Conservation (phyloP, 2,888 invertebrate genomes). For the Acronicta aceris region DNA sequence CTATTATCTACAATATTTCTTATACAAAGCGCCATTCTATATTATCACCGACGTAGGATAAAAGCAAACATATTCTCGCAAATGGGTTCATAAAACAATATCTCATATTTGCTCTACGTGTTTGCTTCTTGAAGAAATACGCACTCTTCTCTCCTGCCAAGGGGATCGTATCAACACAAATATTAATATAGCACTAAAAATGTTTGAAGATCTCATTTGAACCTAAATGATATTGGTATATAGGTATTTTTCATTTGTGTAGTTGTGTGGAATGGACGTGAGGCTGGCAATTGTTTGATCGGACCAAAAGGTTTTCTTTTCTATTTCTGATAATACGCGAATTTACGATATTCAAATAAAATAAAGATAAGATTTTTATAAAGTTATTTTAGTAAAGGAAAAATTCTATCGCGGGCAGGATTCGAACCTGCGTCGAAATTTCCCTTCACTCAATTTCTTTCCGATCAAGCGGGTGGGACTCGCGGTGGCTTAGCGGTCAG, state of each 20-base stretch:
- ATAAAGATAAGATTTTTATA: no score
- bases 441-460: no score
- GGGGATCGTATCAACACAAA: conserved; percentile 17
- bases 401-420: no score
- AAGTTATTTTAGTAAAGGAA: no score
- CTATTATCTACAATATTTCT: not conserved
- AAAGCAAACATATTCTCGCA: conserved; percentile 32
- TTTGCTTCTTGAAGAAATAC: conserved; percentile 15
- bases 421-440: no score
- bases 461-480: no score
- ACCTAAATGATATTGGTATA: conserved; percentile 3
- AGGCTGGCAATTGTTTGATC: not conserved
- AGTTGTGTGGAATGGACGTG: not conserved
- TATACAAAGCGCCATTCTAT: conserved; percentile 3
- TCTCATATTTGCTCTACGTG: conserved; percentile 22
- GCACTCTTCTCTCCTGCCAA: conserved; percentile 1
- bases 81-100: conserved; percentile 31
- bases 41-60: not conserved
- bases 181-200: conserved; percentile 18
- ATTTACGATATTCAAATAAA: no score
- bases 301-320: no score
- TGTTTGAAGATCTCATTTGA: conserved; percentile 8
- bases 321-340: no score
- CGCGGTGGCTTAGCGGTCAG: no score
- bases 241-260: conserved; percentile 3